A percentile compares a stretch with the other conserved stretches of the same genome.
These are phyloP conservation scores for Nyctereutes procyonoides DNA, from an alignment of 2,113 vertebrate species.

Conservation along the genomic window DNA sequence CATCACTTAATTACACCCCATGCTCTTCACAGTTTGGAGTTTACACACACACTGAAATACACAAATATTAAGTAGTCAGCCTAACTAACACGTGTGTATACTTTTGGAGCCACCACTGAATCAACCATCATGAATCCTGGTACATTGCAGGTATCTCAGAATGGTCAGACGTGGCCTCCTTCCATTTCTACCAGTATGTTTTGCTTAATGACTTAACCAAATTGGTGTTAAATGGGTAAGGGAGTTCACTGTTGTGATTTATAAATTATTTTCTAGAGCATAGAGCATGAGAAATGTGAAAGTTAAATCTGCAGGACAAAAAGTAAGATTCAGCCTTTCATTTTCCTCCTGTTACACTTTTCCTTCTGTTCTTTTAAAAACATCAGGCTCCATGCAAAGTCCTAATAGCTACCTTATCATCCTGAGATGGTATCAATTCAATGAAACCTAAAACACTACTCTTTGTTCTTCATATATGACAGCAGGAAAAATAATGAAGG, in stretches of 20 bases:
- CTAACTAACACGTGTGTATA: background rate
- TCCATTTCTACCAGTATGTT: background rate
- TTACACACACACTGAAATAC: background rate
- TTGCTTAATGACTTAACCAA: background rate
- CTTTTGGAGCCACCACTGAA: background rate
- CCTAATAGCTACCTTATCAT: background rate
- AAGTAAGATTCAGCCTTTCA: background rate
- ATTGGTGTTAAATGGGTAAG: background rate
- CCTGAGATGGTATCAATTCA: background rate
- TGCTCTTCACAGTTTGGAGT: background rate
- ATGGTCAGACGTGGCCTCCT: rapidly evolving
- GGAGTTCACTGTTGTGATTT: background rate
- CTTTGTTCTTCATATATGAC: background rate
- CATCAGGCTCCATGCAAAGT: background rate
- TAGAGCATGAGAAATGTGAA: background rate
- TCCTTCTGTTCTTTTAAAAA: background rate
- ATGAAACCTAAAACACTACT: background rate
- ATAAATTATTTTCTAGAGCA: background rate
- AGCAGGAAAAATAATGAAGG: background rate
- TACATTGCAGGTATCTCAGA: background rate
- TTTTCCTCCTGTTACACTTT: background rate
- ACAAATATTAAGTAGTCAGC: background rate
- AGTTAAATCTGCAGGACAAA: background rate
- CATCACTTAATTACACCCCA: background rate
- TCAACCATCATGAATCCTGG: background rate